Conservation (phyloP, 1,140 invertebrate species). For the Megalopta genalis region DNA sequence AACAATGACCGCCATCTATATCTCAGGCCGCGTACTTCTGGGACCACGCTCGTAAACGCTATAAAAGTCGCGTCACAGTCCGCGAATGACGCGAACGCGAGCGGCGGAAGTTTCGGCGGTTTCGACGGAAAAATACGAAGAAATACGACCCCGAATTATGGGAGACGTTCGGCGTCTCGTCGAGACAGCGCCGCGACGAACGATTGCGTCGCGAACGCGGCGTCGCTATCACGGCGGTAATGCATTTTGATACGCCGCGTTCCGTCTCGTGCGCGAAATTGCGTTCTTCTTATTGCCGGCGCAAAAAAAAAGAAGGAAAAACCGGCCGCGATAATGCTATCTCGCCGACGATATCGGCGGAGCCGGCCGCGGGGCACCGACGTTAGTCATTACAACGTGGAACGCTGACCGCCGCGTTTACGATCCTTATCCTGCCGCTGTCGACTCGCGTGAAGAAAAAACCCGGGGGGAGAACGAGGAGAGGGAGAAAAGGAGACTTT, state of each 20-base stretch:
- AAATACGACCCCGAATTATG: no score
- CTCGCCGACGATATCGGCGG: constrained; percentile 13
- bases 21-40: no score
- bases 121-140: no score
- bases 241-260: neutral
- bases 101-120: no score
- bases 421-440: constrained; percentile 25
- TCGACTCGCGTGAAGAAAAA: neutral
- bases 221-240: neutral
- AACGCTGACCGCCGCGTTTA: constrained; percentile 13
- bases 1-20: no score
- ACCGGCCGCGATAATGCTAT: constrained; percentile 25
- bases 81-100: no score
- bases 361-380: no score
- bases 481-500: constrained; percentile 18
- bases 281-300: constrained; percentile 6
- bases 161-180: neutral
- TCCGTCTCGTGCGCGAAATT: neutral
- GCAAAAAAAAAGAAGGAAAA: neutral
- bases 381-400: constrained; percentile 32
- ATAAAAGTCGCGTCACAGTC: no score
- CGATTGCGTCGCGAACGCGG: neutral
- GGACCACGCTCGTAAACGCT: no score
- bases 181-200: neutral
- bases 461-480: no score